These are phyloP conservation scores for Psilopsiagon aurifrons DNA, from an alignment of 2,113 vertebrate genomes.

Conservation along the genomic window DNA sequence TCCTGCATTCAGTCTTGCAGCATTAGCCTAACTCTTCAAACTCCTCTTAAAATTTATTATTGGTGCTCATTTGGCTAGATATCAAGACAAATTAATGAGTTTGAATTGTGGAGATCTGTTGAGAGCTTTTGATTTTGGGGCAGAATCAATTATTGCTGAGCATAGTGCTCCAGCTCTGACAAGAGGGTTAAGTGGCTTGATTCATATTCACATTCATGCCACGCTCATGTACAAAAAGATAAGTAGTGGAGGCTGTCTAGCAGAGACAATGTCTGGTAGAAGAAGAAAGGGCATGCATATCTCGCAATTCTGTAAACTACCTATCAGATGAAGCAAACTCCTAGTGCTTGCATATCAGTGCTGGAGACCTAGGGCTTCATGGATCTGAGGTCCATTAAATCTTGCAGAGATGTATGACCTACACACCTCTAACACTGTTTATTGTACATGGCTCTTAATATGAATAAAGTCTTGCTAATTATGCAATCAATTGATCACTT, in stretches of 20 bases:
- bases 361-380: not conserved
- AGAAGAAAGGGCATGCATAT: not conserved
- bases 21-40: not conserved
- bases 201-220: not conserved
- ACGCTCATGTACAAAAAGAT: not conserved
- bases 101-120: not conserved
- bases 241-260: not conserved
- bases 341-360: not conserved
- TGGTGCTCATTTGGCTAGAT: not conserved
- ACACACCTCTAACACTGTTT: not conserved
- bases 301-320: not conserved
- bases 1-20: not conserved
- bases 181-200: not conserved
- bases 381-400: not conserved
- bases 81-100: not conserved
- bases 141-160: not conserved
- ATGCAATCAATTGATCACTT: not conserved
- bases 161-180: not conserved
- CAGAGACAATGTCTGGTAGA: not conserved
- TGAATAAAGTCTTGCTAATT: not conserved
- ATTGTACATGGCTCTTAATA: not conserved
- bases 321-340: not conserved
- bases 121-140: conserved; percentile 27
- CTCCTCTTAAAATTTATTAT: not conserved
- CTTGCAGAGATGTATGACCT: not conserved